These are phyloP conservation scores for Ianthella basta DNA, from an alignment of 37 sponge, comb jelly and placozoan species.

Conservation along the genomic window DNA sequence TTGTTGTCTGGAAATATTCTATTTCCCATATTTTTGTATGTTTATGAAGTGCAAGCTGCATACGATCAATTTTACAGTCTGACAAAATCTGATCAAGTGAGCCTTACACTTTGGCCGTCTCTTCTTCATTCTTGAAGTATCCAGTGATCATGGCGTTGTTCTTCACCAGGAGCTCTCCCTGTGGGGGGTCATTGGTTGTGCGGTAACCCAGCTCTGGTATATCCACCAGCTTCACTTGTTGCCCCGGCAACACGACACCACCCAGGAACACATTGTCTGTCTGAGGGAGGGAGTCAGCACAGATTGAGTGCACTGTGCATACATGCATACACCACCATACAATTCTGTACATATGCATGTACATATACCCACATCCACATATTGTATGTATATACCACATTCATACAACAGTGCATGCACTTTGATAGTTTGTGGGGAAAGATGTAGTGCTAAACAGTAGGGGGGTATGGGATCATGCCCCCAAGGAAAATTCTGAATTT, in stretches of 20 bases:
- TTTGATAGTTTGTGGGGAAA: too few relatives aligned
- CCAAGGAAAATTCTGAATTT: too few relatives aligned
- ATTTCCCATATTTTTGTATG: too few relatives aligned
- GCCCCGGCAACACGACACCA: background rate
- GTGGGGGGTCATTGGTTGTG: conserved; percentile 52
- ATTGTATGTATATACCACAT: too few relatives aligned
- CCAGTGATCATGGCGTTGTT: conserved; percentile 40
- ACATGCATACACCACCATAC: background rate
- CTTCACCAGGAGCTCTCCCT: conserved; percentile 68
- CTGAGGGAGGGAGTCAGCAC: background rate
- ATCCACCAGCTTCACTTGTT: conserved; percentile 48
- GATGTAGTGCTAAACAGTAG: too few relatives aligned
- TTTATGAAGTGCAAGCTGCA: too few relatives aligned
- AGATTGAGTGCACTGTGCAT: background rate
- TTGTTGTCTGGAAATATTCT: too few relatives aligned
- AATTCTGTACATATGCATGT: background rate
- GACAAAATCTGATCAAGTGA: too few relatives aligned
- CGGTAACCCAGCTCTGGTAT: conserved; percentile 66
- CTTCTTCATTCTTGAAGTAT: conserved; percentile 52
- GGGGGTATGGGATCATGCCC: too few relatives aligned
- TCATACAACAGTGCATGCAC: background rate
- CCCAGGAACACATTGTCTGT: conserved; percentile 33
- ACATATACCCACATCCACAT: background rate
- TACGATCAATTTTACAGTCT: too few relatives aligned
- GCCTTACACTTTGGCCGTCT: conserved; percentile 45